A percentile compares a stretch with the other conserved stretches of the same genome.
phyloP scores from a whole-genome alignment of 2,113 vertebrate genomes.

The Rhombomys opimus region DNA sequence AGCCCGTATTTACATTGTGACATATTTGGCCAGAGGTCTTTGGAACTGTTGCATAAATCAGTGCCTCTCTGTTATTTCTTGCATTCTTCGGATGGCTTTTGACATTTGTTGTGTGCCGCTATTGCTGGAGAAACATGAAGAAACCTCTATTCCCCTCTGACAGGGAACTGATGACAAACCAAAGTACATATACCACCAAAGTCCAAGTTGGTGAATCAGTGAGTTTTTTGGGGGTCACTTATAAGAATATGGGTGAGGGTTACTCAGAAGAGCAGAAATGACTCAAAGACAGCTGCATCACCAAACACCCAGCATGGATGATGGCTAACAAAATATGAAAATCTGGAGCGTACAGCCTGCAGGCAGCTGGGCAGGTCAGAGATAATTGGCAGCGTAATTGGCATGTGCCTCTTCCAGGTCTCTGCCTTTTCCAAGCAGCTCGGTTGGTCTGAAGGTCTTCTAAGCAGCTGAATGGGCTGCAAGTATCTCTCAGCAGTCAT shows the following conservation, averaged over 20 bases:
- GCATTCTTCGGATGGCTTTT: not conserved
- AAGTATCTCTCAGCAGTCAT: not conserved
- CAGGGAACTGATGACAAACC: not conserved
- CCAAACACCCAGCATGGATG: not conserved
- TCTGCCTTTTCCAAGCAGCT: not conserved
- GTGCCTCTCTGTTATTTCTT: not conserved
- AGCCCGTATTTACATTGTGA: not conserved
- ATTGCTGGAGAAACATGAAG: not conserved
- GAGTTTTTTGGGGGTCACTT: not conserved
- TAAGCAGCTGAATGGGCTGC: not conserved
- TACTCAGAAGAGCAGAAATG: not conserved
- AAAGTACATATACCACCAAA: not conserved
- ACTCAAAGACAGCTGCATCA: not conserved
- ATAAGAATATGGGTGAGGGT: not conserved
- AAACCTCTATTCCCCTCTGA: not conserved
- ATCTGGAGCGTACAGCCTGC: not conserved
- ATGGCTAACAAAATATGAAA: not conserved
- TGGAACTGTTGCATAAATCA: constrained; percentile 1
- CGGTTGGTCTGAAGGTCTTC: not conserved
- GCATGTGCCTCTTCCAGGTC: not conserved
- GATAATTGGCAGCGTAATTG: not conserved
- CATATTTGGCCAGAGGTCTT: not conserved
- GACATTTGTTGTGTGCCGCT: not conserved
- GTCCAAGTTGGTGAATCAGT: not conserved
- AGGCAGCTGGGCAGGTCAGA: not conserved